These are phyloP conservation scores for Euschistus heros DNA, from an alignment of 1,140 invertebrate genomes.

Conservation along the genomic window DNA sequence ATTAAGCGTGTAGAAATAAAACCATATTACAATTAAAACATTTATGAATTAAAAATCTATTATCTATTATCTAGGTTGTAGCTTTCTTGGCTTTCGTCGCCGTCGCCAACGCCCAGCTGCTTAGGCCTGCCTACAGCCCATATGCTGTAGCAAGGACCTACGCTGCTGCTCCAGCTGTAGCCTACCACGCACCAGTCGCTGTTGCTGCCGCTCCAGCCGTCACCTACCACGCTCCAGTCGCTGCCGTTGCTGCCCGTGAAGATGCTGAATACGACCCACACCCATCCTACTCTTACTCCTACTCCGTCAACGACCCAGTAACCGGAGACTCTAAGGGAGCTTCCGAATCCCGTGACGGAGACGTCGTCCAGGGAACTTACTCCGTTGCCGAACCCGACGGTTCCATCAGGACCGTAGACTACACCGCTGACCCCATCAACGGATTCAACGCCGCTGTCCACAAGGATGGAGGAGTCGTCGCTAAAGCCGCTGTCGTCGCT, in stretches of 20 bases:
- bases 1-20: too few species aligned
- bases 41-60: too few species aligned
- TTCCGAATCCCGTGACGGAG: conserved; percentile 38
- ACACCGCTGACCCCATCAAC: conserved; percentile 40
- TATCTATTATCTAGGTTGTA: too few species aligned
- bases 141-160: too few species aligned
- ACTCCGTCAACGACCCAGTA: conserved; percentile 39
- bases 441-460: conserved; percentile 36
- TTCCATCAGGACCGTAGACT: conserved; percentile 41
- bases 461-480: conserved; percentile 35
- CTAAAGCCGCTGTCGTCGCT: neutral
- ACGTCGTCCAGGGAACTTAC: conserved; percentile 40
- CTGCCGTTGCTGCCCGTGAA: neutral
- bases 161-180: too few species aligned
- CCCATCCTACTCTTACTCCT: conserved; percentile 35
- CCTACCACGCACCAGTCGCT: conserved; percentile 2
- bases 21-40: too few species aligned
- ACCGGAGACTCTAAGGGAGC: conserved; percentile 42
- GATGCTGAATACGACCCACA: conserved; percentile 29
- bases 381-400: conserved; percentile 39
- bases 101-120: too few species aligned
- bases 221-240: neutral
- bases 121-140: too few species aligned
- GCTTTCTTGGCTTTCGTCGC: too few species aligned
- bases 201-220: neutral